phyloP scores from a whole-genome alignment of 2,888 invertebrate species.

The Sisyra nigra region DNA sequence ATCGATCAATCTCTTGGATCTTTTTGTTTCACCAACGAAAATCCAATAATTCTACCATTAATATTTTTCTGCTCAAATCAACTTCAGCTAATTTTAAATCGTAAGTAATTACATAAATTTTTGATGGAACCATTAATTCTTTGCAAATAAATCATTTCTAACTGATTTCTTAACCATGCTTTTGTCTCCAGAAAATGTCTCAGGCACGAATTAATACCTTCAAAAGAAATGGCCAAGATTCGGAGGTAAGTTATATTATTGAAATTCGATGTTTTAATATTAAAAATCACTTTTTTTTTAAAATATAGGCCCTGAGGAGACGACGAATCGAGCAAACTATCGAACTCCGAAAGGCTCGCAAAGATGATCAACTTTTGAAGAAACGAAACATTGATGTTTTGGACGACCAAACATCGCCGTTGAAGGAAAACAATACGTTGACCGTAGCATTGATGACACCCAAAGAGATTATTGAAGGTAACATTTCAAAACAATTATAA shows the following conservation, averaged over 20 bases:
- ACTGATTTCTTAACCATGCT: too few relatives aligned
- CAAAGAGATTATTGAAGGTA: constrained; percentile 53
- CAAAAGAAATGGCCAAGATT: constrained; percentile 63
- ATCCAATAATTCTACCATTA: too few relatives aligned
- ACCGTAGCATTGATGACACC: constrained; percentile 36
- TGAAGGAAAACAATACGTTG: constrained; percentile 30
- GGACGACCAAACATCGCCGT: constrained; percentile 33
- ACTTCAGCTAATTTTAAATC: too few relatives aligned
- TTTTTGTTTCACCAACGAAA: too few relatives aligned
- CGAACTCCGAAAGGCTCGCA: constrained; percentile 80
- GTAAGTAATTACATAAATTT: too few relatives aligned
- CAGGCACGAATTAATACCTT: constrained; percentile 53
- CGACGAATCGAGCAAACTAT: constrained; percentile 79
- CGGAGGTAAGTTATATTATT: constrained; percentile 38
- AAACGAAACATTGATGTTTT: constrained; percentile 45
- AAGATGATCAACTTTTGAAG: constrained; percentile 88
- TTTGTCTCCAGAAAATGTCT: constrained; percentile 31
- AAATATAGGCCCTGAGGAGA: constrained; percentile 63
- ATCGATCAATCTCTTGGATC: too few relatives aligned
- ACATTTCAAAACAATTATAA: constrained; percentile 10
- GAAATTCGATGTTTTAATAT: background rate
- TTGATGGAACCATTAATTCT: too few relatives aligned
- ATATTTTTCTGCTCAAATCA: too few relatives aligned
- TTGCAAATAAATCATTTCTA: too few relatives aligned
- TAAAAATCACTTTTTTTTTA: constrained; percentile 6